Evolutionary conservation across 35 echinoderm and acorn worm species (phyloP), one percentile per base, ranked within the genome.

Genomic region (Lytechinus pictus): DNA sequence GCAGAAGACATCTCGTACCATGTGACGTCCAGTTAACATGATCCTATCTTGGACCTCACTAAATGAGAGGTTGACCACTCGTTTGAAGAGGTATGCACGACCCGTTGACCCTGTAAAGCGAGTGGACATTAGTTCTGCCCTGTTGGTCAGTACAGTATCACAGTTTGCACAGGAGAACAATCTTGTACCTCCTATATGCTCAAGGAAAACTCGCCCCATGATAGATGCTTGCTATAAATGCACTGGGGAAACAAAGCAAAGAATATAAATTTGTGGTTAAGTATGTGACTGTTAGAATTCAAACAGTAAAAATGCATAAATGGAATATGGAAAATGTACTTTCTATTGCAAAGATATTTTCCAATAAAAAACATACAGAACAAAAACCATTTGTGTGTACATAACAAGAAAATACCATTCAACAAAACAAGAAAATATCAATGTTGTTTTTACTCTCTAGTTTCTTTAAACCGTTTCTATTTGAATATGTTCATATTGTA

Each of bases 81-180:
- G 94, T 28, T 97, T 99, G 94, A 99, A 99, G 27, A 99, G 97
- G 79, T 97, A 99, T 8, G 98, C 98, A 53, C 98, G 93, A 9
- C 98, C 98, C 14, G 98, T 99, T 4, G 98, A 97, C 10, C 98
- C 98, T 14, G 98, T 99, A 53, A 99, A 99, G 19, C 98, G 61
- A 6, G 98, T 99, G 44, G 97, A 98, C 94, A 99, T 98, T 6
- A 99, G 96, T 86, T 99, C 98, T 5, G 97, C 92, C 54, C 98
- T 72, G 88, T 99, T 99, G 91, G 98, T 99, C 6, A 99, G 97
- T 55, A 97, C 95, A 0, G 97, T 99, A 87, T 99, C 98, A 94
- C 98, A 99, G 90, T 97, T 99, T 89, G 98, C 98, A 88, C 98
- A 99, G 21, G 98, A 99, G 87, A 99, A 99, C 10, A 99, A 54